Base-by-base conservation (phyloP, 2,113 vertebrate species). In the Campylorhamphus procurvoides region DNA sequence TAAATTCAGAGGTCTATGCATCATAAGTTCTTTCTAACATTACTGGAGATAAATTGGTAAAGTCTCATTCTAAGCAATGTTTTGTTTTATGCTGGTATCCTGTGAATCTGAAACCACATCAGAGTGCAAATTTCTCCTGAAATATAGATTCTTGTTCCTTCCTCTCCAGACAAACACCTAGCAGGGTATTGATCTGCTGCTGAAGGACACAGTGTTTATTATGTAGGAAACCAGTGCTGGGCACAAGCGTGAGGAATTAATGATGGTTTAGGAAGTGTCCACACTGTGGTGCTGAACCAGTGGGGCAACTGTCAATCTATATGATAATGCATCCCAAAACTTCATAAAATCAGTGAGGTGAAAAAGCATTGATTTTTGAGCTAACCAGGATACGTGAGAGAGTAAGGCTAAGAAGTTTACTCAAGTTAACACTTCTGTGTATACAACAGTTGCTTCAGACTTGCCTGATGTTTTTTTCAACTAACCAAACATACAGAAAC, bases 281-380 rank as follows among this genome's bases (percentile, higher is more conserved):
- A 97, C 39, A 95, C 97, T 90, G 96, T 75, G 93, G 97, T 97
- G 97, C 91, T 96, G 97, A 98, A 97, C 87, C 94, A 86, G 96
- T 92, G 97, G 96, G 98, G 95, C 97, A 97, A 97, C 97, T 98
- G 98, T 97, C 98, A 98, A 98, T 98, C 98, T 98, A 97, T 98
- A 98, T 98, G 97, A 98, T 98, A 98, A 98, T 98, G 97, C 95
- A 97, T 96, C 97, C 97, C 96, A 87, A 97, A 98, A 98, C 97
- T 98, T 98, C 97, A 98, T 98, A 98, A 98, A 98, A 96, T 94
- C 98, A 96, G 94, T 81, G 91, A 97, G 96, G 98, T 98, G 97
- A 98, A 97, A 96, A 97, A 87, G n/a, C 85, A 98, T 97, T 95
- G 98, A 98, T 98, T 98, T 97, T 90, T 86, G 88, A 98, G 95